Percentiles rank a stretch among this genome's conserved stretches.
Conservation (phyloP, 2,113 vertebrate genomes). For the Gobiocypris rarus region DNA sequence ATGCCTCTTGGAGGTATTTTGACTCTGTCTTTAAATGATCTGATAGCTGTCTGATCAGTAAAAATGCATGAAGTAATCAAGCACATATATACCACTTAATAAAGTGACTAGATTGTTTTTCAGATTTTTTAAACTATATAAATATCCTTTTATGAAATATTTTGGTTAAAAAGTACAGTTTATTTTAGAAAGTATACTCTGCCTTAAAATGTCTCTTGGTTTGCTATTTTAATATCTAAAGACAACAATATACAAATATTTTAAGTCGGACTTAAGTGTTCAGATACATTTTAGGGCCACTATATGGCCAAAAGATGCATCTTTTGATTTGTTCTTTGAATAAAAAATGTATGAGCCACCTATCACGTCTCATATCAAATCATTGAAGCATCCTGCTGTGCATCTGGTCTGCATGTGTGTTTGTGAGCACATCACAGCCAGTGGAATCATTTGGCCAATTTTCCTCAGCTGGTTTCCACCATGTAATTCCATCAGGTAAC, state of each 20-base stretch:
- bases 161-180: neutral
- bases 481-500: slow-evolving; percentile 50
- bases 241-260: neutral
- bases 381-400: slow-evolving; percentile 5
- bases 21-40: no score
- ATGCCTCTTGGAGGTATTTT: neutral
- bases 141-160: neutral
- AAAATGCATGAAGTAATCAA: slow-evolving; percentile 20
- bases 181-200: neutral
- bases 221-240: neutral
- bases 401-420: slow-evolving; percentile 14
- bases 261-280: neutral
- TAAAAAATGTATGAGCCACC: neutral
- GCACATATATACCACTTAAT: no score
- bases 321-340: neutral
- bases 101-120: neutral
- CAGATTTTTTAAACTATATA: neutral
- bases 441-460: slow-evolving; percentile 28
- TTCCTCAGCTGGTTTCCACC: slow-evolving; percentile 42
- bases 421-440: no score
- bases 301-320: neutral
- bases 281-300: neutral
- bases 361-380: neutral
- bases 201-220: neutral
- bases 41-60: slow-evolving; percentile 17